Evolutionary conservation across 2,797 vertebrate genomes (phyloP).

Genomic region (Linurgus olivaceus): DNA sequence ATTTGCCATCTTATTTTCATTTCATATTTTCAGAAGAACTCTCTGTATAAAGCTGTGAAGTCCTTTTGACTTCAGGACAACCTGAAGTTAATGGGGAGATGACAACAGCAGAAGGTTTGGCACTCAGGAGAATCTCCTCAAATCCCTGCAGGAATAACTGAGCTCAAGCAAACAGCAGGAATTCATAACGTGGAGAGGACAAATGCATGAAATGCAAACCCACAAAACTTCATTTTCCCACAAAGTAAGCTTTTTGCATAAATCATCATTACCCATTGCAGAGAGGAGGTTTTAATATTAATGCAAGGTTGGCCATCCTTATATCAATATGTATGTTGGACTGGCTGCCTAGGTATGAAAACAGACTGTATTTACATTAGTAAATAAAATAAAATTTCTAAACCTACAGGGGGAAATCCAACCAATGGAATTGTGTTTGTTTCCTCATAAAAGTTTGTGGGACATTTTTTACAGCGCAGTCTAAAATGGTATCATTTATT

Average conservation of each 20-base stretch:
- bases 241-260: slow-evolving; percentile 51
- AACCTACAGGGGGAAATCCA: background rate
- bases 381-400: slow-evolving; percentile 43
- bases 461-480: background rate
- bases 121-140: background rate
- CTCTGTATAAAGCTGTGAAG: background rate
- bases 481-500: slow-evolving; percentile 22
- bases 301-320: slow-evolving; percentile 32
- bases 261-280: slow-evolving; percentile 4
- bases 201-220: slow-evolving; percentile 36
- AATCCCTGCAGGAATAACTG: background rate
- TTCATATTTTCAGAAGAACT: background rate
- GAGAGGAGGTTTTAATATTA: slow-evolving; percentile 47
- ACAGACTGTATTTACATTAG: slow-evolving; percentile 6
- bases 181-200: slow-evolving; percentile 20
- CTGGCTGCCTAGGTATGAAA: background rate
- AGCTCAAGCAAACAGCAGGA: slow-evolving; percentile 16
- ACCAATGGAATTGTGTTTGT: slow-evolving; percentile 26
- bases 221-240: slow-evolving; percentile 47
- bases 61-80: background rate
- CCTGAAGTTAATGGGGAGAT: background rate
- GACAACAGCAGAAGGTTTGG: background rate
- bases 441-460: slow-evolving; percentile 24
- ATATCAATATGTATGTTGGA: slow-evolving; percentile 56
- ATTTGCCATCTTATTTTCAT: background rate